Conservation (phyloP, 2,113 vertebrate genomes). For the Esox niger region DNA sequence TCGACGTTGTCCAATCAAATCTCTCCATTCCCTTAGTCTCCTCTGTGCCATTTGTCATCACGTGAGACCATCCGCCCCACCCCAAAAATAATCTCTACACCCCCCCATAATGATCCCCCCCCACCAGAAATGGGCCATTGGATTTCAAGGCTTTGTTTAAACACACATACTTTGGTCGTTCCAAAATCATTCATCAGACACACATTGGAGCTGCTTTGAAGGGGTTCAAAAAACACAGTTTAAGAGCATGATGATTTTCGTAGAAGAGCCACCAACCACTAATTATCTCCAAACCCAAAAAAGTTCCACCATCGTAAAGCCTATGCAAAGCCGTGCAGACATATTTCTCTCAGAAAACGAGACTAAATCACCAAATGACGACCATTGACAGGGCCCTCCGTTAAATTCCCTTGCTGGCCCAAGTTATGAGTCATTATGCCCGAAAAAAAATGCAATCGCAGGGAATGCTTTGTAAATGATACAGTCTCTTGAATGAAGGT, state of each 20-base stretch:
- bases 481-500: constrained; percentile 49
- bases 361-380: constrained; percentile 42
- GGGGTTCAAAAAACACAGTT: constrained; percentile 39
- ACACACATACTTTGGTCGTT: constrained; percentile 39
- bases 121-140: constrained; percentile 25
- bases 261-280: constrained; percentile 65
- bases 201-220: constrained; percentile 38
- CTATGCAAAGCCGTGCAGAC: constrained; percentile 38
- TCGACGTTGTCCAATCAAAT: constrained; percentile 10
- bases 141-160: constrained; percentile 17
- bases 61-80: constrained; percentile 39
- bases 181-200: constrained; percentile 41
- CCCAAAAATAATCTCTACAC: too few species aligned
- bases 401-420: constrained; percentile 30
- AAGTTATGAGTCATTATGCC: constrained; percentile 63
- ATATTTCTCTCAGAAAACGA: constrained; percentile 26
- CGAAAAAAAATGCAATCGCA: constrained; percentile 61
- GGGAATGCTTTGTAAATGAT: constrained; percentile 70
- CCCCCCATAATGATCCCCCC: constrained; percentile 37
- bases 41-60: constrained; percentile 44
- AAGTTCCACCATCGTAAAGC: constrained; percentile 53
- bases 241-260: constrained; percentile 45
- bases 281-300: constrained; percentile 60
- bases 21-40: constrained; percentile 24
- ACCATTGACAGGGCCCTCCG: constrained; percentile 16